Evolutionary conservation across 2,888 invertebrate species (phyloP), one percentile per base, ranked within the genome.

Genomic region (Aquatica leii): DNA sequence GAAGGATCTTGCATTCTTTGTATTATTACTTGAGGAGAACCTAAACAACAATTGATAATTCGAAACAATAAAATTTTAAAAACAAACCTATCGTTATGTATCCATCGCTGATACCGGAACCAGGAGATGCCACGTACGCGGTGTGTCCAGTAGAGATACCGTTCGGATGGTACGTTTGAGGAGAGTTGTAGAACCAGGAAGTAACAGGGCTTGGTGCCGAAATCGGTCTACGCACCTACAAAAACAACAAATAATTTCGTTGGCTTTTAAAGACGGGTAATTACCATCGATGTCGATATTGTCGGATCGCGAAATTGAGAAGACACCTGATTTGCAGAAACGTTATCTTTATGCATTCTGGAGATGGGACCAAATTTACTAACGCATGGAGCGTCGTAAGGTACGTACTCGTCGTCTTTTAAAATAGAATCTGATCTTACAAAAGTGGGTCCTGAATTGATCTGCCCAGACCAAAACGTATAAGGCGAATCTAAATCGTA

Each of bases 341-440:
- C 74, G 18, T 66, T 71, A 14, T 75, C 75, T 65, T 77, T 76
- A 21, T 70, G 72, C 81, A 81, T 82, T 40, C 87, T 81, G 1
- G 89, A 89, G 69, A 90, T 90, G 0, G 90, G 90, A 1, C 90
- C 90, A 75, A 86, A 90, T 78, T 88, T 89, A 69, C 87, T 88
- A 14, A 87, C 86, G 18, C 86, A 82, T 1, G 88, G 86, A 31
- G 86, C 83, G 73, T 88, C 89, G 77, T 88, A 89, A 5, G 89
- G 89, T 57, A 89, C 87, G 73, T 88, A 87, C 72, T 88, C 87
- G 72, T 88, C 89, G 67, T 88, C 87, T 35, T 86, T 84, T 50
- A 86, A 74, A 66, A 86, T 83, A 0, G 85, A 83, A 74, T 86
- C 86, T 15, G 85, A 83, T 56, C 86, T 80, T 6, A 84, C 83